Base-by-base conservation (phyloP, 2,797 vertebrate genomes). In the Artibeus jamaicensis region DNA sequence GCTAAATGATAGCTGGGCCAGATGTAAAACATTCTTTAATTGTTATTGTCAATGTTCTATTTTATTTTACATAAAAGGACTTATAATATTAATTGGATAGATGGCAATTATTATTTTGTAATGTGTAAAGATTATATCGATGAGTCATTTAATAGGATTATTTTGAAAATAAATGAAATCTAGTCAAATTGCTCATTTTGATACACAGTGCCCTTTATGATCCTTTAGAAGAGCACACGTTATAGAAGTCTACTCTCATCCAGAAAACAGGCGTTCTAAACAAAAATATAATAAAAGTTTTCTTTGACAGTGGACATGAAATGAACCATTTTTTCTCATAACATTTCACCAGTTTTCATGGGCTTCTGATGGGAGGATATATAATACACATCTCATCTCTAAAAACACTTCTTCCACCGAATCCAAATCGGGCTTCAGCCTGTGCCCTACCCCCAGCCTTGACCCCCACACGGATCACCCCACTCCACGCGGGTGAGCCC, bases 31-130 rank as follows among this genome's bases (percentile, higher is more conserved):
- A 3, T 34, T 88, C 77, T 65, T 81, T 84, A 24, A 3, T 59
- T 74, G 24, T 89, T 86, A 6, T 74, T 92, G 19, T 93, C 34
- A 87, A 32, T 16, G 22, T 21, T 79, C 15, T 74, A 39, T 68
- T 92, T 89, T 94, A 81, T 92, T 95, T 91, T 44, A 91, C 86
- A 93, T 86, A 62, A 90, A 59, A 34, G 78, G 22, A 57, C 62
- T 50, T 83, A 19, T 1, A 34, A 39, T 44, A 86, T 89, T 96
- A 92, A 89, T 91, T 82, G 6, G 18, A 21, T 62, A 70, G 53
- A 77, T 16, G 19, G 42, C 70, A 82, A 89, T 90, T 83, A 86
- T 93, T 59, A 42, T 29, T 92, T 14, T 67, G 16, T 29, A 82
- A 34, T 82, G 39, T 48, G 68, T 82, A 62, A n/a, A 86, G 34